phyloP scores from a whole-genome alignment of 30 jellyfish, hydroid and myxozoan species.

The Aurelia aurita complex sp. Pacific region DNA sequence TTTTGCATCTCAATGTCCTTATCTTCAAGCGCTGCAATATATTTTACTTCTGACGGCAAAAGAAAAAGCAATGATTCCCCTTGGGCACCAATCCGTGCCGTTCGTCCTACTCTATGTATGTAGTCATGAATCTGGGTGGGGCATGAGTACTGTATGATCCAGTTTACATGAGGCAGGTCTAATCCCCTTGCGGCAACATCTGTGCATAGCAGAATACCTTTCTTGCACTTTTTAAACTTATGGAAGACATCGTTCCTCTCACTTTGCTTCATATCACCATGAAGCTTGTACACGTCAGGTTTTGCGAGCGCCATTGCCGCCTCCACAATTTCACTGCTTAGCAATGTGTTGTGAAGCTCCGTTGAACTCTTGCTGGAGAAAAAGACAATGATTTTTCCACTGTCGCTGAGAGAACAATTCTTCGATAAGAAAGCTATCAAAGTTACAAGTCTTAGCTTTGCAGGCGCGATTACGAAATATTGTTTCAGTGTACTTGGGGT shows the following conservation, averaged over 20 bases:
- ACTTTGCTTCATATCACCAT: constrained; percentile 84
- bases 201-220: constrained; percentile 85
- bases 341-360: constrained; percentile 47
- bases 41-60: constrained; percentile 88
- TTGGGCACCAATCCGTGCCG: constrained; percentile 93
- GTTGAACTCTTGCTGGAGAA: constrained; percentile 77
- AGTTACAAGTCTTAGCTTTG: constrained; percentile 86
- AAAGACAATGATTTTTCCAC: constrained; percentile 81
- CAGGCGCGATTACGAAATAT: constrained; percentile 82
- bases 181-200: constrained; percentile 99
- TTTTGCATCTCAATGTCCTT: constrained; percentile 48
- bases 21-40: constrained; percentile 49
- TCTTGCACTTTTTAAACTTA: constrained; percentile 44
- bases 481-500: constrained; percentile 80
- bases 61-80: constrained; percentile 86
- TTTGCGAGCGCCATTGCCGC: constrained; percentile 3
- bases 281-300: constrained; percentile 65
- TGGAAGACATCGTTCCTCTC: constrained; percentile 72
- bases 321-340: constrained; percentile 35
- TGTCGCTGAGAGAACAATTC: neutral
- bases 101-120: constrained; percentile 95
- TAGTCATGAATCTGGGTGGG: constrained; percentile 86
- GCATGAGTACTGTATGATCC: constrained; percentile 94
- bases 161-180: constrained; percentile 85
- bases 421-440: constrained; percentile 53